Evolutionary conservation across 2,797 vertebrate species (phyloP).

Genomic region (Orestias chungarensis): DNA sequence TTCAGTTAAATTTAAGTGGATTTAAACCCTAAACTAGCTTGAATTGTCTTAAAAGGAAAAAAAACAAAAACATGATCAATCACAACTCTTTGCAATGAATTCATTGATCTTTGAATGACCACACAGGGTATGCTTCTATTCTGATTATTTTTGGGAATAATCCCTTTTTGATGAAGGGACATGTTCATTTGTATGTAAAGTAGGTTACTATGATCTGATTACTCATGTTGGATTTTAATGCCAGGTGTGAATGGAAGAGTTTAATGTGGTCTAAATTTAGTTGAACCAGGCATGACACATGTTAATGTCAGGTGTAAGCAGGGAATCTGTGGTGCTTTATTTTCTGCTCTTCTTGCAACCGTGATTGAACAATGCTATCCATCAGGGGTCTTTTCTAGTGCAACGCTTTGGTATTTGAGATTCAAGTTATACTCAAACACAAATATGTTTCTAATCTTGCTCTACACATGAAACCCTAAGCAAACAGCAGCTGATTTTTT

Average conservation of each 20-base stretch:
- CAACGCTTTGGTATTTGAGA: background rate
- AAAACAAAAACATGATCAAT: background rate
- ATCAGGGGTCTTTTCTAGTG: conserved; percentile 1
- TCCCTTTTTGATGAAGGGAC: background rate
- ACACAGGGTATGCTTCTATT: background rate
- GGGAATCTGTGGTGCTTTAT: background rate
- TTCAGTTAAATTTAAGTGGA: background rate
- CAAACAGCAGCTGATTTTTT: background rate
- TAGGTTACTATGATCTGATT: background rate
- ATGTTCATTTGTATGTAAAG: background rate
- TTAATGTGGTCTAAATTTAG: background rate
- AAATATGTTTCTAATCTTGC: background rate
- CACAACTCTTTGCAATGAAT: background rate
- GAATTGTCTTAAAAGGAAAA: background rate
- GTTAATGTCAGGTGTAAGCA: conserved; percentile 1
- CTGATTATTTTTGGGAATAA: background rate
- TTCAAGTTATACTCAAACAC: background rate
- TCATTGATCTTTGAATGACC: background rate
- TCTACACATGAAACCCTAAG: background rate
- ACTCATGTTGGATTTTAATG: background rate
- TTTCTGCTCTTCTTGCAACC: background rate
- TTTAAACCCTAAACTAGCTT: background rate
- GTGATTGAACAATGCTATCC: background rate
- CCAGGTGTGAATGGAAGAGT: background rate
- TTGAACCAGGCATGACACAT: background rate